phyloP scores from a whole-genome alignment of 2,113 vertebrate species.

The Aldabrachelys gigantea region DNA sequence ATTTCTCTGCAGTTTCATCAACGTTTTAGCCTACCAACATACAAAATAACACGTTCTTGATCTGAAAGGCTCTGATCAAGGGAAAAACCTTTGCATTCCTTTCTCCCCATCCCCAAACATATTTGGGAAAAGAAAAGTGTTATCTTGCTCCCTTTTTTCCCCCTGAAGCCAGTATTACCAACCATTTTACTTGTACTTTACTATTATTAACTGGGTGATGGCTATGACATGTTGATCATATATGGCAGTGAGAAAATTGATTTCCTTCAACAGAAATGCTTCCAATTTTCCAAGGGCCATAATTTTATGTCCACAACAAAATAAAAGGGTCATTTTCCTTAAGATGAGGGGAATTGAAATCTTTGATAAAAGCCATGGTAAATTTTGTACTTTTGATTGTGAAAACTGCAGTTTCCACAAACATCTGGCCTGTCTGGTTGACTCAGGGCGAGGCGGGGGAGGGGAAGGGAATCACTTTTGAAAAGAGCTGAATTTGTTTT shows the following conservation, averaged over 20 bases:
- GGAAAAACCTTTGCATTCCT: conserved; percentile 48
- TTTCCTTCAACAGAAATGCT: conserved; percentile 94
- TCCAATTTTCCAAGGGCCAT: conserved; percentile 97
- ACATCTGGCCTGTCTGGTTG: conserved; percentile 78
- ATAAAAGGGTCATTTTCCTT: conserved; percentile 98
- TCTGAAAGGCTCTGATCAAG: conserved; percentile 54
- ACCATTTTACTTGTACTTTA: conserved; percentile 86
- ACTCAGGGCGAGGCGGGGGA: background rate
- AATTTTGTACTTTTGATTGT: conserved; percentile 90
- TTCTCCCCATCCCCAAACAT: conserved; percentile 52
- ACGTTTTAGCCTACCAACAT: conserved; percentile 68
- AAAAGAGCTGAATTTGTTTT: conserved; percentile 53
- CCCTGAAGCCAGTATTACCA: conserved; percentile 80
- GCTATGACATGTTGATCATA: conserved; percentile 93
- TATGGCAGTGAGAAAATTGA: conserved; percentile 97
- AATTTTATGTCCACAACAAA: conserved; percentile 99
- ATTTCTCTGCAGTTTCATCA: conserved; percentile 78
- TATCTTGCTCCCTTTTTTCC: conserved; percentile 67
- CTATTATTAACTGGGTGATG: conserved; percentile 89
- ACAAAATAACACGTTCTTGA: conserved; percentile 56
- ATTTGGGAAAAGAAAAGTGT: conserved; percentile 42
- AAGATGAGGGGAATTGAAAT: conserved; percentile 94
- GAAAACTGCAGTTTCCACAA: conserved; percentile 82
- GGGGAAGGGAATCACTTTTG: conserved; percentile 8
- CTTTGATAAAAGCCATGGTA: conserved; percentile 91